Conservation (phyloP, 2,113 vertebrate genomes). For the Nibea coibor region DNA sequence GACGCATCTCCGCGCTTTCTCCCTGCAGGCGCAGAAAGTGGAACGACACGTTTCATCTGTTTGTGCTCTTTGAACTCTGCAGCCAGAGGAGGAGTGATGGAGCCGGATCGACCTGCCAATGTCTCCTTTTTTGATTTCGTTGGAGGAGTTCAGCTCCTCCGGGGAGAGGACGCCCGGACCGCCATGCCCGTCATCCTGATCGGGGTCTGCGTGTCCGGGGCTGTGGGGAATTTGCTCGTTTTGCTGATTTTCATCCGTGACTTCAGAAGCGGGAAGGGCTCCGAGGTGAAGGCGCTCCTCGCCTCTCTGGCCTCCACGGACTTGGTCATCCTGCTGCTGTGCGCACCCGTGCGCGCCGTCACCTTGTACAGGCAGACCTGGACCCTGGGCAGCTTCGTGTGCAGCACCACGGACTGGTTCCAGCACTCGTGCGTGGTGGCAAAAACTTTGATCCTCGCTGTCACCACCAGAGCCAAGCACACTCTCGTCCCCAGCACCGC, state of each 20-base stretch:
- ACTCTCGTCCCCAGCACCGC: conserved; percentile 52
- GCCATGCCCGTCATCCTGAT: conserved; percentile 79
- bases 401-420: conserved; percentile 86
- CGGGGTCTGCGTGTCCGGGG: conserved; percentile 80
- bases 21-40: not conserved
- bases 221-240: conserved; percentile 82
- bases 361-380: conserved; percentile 84
- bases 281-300: conserved; percentile 79
- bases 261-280: conserved; percentile 72
- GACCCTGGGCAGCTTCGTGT: conserved; percentile 82
- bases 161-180: conserved; percentile 70
- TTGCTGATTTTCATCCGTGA: conserved; percentile 79
- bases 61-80: not conserved
- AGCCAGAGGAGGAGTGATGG: conserved; percentile 37
- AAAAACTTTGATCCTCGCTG: conserved; percentile 84
- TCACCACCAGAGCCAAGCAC: conserved; percentile 77
- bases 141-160: conserved; percentile 80
- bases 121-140: conserved; percentile 77
- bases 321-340: conserved; percentile 80
- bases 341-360: conserved; percentile 80
- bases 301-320: conserved; percentile 80
- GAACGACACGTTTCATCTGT: not conserved
- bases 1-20: conserved; percentile 54
- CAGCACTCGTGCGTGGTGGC: conserved; percentile 84
- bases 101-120: conserved; percentile 73